Evolutionary conservation across 2,113 vertebrate species (phyloP).

Genomic region (Clarias macrocephalus): DNA sequence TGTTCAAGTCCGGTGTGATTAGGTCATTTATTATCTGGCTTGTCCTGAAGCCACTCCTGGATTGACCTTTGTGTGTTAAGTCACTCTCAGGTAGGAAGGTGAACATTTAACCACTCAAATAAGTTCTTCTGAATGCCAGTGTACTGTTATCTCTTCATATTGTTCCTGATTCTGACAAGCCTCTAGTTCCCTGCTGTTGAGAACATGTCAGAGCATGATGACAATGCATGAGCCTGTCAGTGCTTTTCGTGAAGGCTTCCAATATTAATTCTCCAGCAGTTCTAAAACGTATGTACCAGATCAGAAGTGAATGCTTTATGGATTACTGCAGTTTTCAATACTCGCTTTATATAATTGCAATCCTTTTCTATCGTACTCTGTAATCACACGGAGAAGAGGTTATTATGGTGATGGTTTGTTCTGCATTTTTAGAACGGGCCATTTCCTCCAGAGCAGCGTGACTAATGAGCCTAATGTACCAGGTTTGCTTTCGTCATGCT

Average conservation of each 20-base stretch:
- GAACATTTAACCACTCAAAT: background rate
- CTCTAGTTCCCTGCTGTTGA: no score
- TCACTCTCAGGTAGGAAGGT: background rate
- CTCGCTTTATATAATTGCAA: background rate
- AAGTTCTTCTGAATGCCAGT: background rate
- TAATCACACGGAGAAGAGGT: slow-evolving; percentile 12
- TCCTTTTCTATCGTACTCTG: background rate
- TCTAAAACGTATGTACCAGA: background rate
- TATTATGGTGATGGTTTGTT: slow-evolving; percentile 28
- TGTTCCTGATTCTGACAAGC: background rate
- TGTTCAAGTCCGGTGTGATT: background rate
- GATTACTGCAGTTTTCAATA: background rate
- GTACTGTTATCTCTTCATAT: background rate
- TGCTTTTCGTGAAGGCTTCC: background rate
- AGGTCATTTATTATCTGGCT: background rate
- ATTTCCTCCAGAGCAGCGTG: slow-evolving; percentile 45
- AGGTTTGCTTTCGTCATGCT: slow-evolving; percentile 34
- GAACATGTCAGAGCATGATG: background rate
- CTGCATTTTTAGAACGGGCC: slow-evolving; percentile 30
- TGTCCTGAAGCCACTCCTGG: background rate
- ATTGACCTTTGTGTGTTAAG: background rate
- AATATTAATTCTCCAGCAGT: background rate
- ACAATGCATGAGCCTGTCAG: background rate
- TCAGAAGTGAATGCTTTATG: background rate
- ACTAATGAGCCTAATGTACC: slow-evolving; percentile 47